A percentile compares a stretch with the other conserved stretches of the same genome.
phyloP scores from a whole-genome alignment of 1,140 invertebrate species.

The Macrostomum lignano region DNA sequence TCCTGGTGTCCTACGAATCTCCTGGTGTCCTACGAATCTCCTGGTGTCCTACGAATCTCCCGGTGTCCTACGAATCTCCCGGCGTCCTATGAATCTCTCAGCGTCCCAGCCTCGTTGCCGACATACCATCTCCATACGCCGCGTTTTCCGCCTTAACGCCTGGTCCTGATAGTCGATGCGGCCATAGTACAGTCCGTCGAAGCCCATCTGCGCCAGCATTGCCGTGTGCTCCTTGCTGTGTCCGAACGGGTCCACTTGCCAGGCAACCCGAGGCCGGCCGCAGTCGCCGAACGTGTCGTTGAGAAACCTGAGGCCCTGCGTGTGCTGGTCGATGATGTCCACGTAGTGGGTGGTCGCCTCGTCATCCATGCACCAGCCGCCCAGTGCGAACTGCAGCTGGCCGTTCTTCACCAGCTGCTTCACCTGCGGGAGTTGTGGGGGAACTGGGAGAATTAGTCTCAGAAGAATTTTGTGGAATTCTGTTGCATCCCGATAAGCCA shows the following conservation, averaged over 20 bases:
- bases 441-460: too few species aligned
- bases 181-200: conserved; percentile 55
- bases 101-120: too few species aligned
- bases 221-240: conserved; percentile 33
- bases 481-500: too few species aligned
- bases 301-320: conserved; percentile 35
- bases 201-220: conserved; percentile 27
- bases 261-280: conserved; percentile 45
- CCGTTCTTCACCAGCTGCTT: conserved; percentile 26
- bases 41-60: too few species aligned
- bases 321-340: conserved; percentile 67
- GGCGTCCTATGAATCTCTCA: too few species aligned
- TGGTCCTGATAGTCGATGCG: conserved; percentile 66
- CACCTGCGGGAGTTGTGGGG: too few species aligned
- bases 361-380: conserved; percentile 70
- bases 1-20: too few species aligned
- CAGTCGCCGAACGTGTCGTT: conserved; percentile 54
- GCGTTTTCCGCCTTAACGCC: conserved; percentile 31
- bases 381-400: conserved; percentile 50
- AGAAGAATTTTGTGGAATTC: too few species aligned
- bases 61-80: too few species aligned
- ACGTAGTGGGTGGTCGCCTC: conserved; percentile 69
- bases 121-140: conserved; percentile 56
- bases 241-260: conserved; percentile 78
- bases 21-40: too few species aligned